Evolutionary conservation across 2,888 invertebrate genomes (phyloP).

Genomic region (Tetanocera ferruginea): DNA sequence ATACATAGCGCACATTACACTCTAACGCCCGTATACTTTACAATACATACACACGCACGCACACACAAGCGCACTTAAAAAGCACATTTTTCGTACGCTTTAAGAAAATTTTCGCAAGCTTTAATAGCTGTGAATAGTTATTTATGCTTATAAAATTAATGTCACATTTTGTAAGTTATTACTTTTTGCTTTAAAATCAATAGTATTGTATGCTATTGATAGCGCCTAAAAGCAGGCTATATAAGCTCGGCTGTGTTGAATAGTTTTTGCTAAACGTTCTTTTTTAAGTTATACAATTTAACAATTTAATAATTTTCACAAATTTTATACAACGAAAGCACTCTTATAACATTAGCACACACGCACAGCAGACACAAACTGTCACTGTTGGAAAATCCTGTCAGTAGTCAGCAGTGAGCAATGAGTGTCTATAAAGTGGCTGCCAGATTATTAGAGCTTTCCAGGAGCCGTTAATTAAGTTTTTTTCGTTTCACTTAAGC

Average conservation of each 20-base stretch:
- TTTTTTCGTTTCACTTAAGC: not conserved
- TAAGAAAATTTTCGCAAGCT: not conserved
- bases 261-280: not conserved
- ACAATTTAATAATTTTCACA: not conserved
- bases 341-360: not conserved
- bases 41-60: slow-evolving; percentile 16
- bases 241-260: no score
- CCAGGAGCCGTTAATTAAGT: slow-evolving; percentile 28
- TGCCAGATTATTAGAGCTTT: slow-evolving; percentile 26
- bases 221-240: slow-evolving; percentile 38
- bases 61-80: slow-evolving; percentile 7
- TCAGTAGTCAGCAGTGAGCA: not conserved
- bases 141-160: not conserved
- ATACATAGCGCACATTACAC: not conserved
- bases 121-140: not conserved
- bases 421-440: slow-evolving; percentile 28
- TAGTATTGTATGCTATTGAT: slow-evolving; percentile 2
- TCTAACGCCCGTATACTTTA: not conserved
- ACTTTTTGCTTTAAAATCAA: not conserved
- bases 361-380: slow-evolving; percentile 32
- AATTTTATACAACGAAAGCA: not conserved
- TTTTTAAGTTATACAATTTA: not conserved
- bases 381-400: slow-evolving; percentile 23
- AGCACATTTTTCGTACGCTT: slow-evolving; percentile 1
- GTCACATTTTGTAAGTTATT: not conserved